Evolutionary conservation across 2,888 invertebrate genomes (phyloP), one percentile per base, ranked within the genome.

Genomic region (Athrips mouffetella): DNA sequence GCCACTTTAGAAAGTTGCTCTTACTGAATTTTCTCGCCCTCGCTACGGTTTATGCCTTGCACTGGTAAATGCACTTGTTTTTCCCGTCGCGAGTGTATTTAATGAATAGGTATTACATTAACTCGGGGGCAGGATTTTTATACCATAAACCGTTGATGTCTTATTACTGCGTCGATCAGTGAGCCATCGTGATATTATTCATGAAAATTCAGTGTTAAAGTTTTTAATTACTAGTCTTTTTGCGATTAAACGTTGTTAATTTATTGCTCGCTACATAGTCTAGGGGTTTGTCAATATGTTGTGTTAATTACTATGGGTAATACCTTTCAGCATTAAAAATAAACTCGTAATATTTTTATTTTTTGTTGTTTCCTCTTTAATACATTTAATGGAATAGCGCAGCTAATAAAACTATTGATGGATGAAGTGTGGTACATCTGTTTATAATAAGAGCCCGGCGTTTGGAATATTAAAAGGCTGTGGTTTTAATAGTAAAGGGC

Each of bases 41-140:
- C 47, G 47, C 47, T 45, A 37, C 31, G 49, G 49, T 52, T 62
- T 53, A 7, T 63, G 4, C 48, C 65, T 75, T 72, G 52, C 71
- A 25, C 42, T 45, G 23, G 29, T 54, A 62, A 35, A 49, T 71
- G 72, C 68, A 73, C 64, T 65, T 63, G 64, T 77, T 80, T 70
- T 81, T 74, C 73, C 68, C 60, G 64, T 67, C 67, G 63, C 80
- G 80, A 83, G 81, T 82, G 78, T 81, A 83, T 80, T 81, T 83
- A 85, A 85, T 83, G 75, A 81, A 82, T 80, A 84, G 79, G 78
- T 74, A 78, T 79, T 76, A 80, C 63, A 76, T 78, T 78, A 76
- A 76, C 67, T 76, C 62, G 70, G 76, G 54, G 74, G 75, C 75
- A 66, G 70, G 69, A 73, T 74, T 76, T 69, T 71, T 76, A 72